Base-by-base conservation (phyloP, 2,888 invertebrate species). In the Lithodes maja region DNA sequence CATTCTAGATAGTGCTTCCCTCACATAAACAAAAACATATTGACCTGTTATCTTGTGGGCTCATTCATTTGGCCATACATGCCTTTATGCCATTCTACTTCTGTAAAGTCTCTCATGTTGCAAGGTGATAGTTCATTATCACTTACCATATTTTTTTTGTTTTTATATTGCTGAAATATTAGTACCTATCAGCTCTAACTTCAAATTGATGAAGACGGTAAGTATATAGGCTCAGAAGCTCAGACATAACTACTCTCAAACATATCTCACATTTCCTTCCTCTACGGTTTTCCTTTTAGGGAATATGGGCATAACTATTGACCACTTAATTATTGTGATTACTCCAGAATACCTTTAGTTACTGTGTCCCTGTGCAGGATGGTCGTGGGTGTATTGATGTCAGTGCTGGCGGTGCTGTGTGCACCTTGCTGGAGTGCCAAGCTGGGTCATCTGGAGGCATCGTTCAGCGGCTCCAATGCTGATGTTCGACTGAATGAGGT, bases 401-500 rank as follows among this genome's bases (percentile, higher is more conserved):
- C 77, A 71, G 9, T 79, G 54, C 71, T 88, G 79, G 50, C 82
- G 71, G 17, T 55, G 54, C 53, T 81, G 74, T 33, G 50, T 50
- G 49, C 81, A 68, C 81, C 49, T 68, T 33, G 52, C 55, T 52
- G 61, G 85, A 81, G 69, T 9, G 89, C 85, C 80, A 89, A 85
- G 53, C 54, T 89, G 9, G 52, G 53, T 12, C 33, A 49, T n/a
- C 89, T 89, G 12, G 75, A 82, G 15, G 75, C 89, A 1, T 88
- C 87, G 12, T 74, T 86, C 55, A 55, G 33, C 49, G 12, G 52
- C 9, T 50, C 68, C 12, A 17, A 52, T n/a, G 2, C 78, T n/a
- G 81, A 86, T 54, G 49, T 53, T 0, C 12, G 78, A 1, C 78
- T 84, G 54, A 88, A 88, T 33, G 79, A 88, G 68, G 71, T 88